These are phyloP conservation scores for Drosophila ambigua DNA, from an alignment of 1,140 invertebrate species.

Conservation along the genomic window DNA sequence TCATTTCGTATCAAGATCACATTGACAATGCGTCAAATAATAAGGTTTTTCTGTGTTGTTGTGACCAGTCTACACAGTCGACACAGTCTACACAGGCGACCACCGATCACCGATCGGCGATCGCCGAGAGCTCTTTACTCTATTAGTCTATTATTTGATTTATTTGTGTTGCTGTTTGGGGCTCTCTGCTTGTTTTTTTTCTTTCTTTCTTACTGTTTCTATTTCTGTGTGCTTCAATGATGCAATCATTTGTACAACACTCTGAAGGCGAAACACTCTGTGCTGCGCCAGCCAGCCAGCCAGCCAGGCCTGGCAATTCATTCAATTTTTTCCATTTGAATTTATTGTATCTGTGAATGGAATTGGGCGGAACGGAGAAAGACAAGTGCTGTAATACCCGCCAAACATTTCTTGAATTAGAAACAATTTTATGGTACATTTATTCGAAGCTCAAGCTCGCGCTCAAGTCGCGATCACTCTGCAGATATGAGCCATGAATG, in stretches of 20 bases:
- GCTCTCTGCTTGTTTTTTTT: constrained; percentile 17
- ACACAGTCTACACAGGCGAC: no score
- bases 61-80: background rate
- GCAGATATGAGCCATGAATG: constrained; percentile 9
- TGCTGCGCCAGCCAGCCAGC: constrained; percentile 11
- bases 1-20: constrained; percentile 75
- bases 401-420: constrained; percentile 17
- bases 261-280: constrained; percentile 7
- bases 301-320: constrained; percentile 26
- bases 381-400: constrained; percentile 26
- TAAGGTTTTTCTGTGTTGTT: constrained; percentile 48
- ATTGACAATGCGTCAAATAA: constrained; percentile 82
- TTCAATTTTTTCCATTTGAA: constrained; percentile 30
- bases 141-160: constrained; percentile 70
- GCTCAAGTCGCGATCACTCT: background rate
- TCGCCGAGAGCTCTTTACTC: constrained; percentile 54
- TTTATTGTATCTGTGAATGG: constrained; percentile 21
- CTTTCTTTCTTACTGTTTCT: constrained; percentile 29
- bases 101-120: no score
- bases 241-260: constrained; percentile 70
- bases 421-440: constrained; percentile 39
- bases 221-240: constrained; percentile 44
- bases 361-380: constrained; percentile 11
- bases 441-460: background rate
- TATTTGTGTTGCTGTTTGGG: constrained; percentile 19